Base-by-base conservation (phyloP, 2,113 vertebrate genomes). In the Lepus americanus region DNA sequence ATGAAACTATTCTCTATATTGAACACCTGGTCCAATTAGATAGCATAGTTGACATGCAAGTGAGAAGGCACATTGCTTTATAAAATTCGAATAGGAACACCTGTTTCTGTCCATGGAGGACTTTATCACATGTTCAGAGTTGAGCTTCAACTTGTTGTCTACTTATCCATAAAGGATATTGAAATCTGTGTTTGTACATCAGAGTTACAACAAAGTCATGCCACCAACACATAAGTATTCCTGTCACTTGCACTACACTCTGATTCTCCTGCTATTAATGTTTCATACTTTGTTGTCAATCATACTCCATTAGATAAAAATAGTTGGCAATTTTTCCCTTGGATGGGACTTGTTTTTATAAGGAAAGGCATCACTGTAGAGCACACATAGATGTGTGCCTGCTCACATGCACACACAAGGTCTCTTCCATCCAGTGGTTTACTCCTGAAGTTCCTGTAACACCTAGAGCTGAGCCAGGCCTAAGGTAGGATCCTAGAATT, bases 1-100 rank as follows among this genome's bases (percentile, higher is more conserved):
- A 55, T 27, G 64, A 89, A 80, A 55, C 3, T 33, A 12, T 69
- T 20, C 31, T 74, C 27, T 39, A 19, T 66, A 74, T 55, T 74
- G 55, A 96, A 94, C 83, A 95, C 44, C 84, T 92, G 89, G 74
- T 89, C 85, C 81, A 49, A 82, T 79, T 70, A 97, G 67, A 67
- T 27, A 70, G 72, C 66, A 86, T 87, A 53, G 0, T 27, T 95
- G 74, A 83, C 92, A 83, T 69, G 44, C 61, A 66, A n/a, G 36
- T 72, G 33, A 83, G 39, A 66, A 78, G 25, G 51, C n/a, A 49
- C 14, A 11, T 82, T 87, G 89, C 79, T 87, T 94, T 64, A 89
- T 80, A 92, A 95, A 95, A 90, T 84, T 92, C 79, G 67, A 80
- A 66, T 55, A 44, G 81, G 55, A 96, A 93, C 67, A 90, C 90